Conservation (phyloP, 2,797 vertebrate species). For the Dicrostonyx torquatus region DNA sequence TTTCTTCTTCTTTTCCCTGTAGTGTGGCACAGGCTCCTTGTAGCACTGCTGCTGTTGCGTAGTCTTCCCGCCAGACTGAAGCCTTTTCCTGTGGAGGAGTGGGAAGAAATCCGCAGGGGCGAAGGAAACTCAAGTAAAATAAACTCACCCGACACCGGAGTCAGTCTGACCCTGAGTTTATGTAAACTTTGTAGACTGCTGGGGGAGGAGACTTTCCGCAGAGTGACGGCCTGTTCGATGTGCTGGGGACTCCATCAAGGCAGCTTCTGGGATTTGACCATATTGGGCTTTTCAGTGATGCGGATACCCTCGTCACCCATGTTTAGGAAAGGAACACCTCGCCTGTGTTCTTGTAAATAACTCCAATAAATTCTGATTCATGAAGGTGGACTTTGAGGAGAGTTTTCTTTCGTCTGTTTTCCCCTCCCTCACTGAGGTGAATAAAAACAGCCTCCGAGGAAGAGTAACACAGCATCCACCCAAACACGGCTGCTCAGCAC, state of each 20-base stretch:
- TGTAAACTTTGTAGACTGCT: too few relatives aligned
- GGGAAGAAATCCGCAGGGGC: not conserved
- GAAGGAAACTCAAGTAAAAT: not conserved
- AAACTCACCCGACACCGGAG: not conserved
- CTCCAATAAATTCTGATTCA: not conserved
- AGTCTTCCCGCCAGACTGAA: not conserved
- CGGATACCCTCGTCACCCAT: not conserved
- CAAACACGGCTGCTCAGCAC: not conserved
- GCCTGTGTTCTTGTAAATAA: not conserved
- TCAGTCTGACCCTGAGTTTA: not conserved
- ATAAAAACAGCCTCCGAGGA: not conserved
- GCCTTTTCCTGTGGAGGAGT: not conserved
- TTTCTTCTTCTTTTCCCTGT: not conserved
- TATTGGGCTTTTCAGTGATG: not conserved
- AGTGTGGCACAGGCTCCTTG: too few relatives aligned
- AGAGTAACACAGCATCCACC: not conserved
- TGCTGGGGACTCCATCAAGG: not conserved
- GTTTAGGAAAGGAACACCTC: not conserved
- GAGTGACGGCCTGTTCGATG: too few relatives aligned
- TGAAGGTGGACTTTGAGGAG: not conserved
- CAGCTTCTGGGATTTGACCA: not conserved
- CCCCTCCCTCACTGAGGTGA: not conserved
- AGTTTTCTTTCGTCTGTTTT: not conserved
- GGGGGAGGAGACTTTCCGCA: not conserved
- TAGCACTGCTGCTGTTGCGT: accelerated